Percentiles rank a stretch among this genome's conserved stretches.
These are phyloP conservation scores for Catharus bicknelli DNA, from an alignment of 2,113 vertebrate genomes.

Conservation along the genomic window DNA sequence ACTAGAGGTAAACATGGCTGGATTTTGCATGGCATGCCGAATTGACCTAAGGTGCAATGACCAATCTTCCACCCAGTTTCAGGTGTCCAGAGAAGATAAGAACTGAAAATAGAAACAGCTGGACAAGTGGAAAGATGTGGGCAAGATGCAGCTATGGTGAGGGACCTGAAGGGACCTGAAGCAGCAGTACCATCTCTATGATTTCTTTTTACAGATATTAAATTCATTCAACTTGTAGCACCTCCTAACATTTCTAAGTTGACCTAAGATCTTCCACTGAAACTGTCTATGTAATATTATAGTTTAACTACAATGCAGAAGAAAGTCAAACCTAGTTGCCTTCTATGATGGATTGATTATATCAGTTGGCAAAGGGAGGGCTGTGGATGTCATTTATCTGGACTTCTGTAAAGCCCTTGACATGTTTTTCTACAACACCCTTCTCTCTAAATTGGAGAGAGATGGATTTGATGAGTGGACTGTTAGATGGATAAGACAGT, in stretches of 20 bases:
- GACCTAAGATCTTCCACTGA: not conserved
- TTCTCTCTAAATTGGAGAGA: not conserved
- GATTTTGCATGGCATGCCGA: not conserved
- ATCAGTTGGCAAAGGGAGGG: not conserved
- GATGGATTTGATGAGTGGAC: fast-evolving
- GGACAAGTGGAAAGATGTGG: not conserved
- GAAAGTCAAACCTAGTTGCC: not conserved
- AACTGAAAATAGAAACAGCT: not conserved
- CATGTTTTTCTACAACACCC: fast-evolving
- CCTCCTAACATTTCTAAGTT: not conserved
- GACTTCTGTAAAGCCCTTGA: not conserved
- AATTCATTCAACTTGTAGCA: not conserved
- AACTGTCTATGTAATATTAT: not conserved
- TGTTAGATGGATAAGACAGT: not conserved
- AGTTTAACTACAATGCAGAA: not conserved
- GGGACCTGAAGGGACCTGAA: not conserved
- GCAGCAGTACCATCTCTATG: not conserved
- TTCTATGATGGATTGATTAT: not conserved
- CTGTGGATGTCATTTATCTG: not conserved
- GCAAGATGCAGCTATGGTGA: not conserved
- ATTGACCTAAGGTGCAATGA: not conserved
- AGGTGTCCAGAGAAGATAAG: not conserved
- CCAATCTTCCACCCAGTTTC: not conserved
- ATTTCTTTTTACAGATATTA: not conserved
- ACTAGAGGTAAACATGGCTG: not conserved